A percentile compares a stretch with the other conserved stretches of the same genome.
phyloP scores from a whole-genome alignment of 1,140 invertebrate species.

The Ephestia elutella region DNA sequence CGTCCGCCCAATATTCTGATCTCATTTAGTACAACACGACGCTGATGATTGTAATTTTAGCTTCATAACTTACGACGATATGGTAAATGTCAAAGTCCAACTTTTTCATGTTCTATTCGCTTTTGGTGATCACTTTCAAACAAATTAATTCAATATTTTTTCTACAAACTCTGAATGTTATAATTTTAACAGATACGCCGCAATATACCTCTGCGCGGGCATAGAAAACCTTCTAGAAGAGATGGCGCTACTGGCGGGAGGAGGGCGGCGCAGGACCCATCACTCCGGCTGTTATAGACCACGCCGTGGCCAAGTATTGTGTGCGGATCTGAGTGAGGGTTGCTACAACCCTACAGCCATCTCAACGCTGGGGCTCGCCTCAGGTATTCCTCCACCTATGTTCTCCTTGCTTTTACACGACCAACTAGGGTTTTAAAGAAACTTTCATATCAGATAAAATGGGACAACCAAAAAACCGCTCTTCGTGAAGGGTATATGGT shows the following conservation, averaged over 20 bases:
- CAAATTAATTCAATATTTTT: slow-evolving; percentile 7
- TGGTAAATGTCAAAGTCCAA: too few species aligned
- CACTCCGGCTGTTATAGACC: slow-evolving; percentile 85
- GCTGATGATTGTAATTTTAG: too few species aligned
- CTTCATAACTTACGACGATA: too few species aligned
- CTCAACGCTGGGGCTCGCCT: slow-evolving; percentile 89
- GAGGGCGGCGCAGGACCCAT: slow-evolving; percentile 73
- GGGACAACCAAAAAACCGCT: too few species aligned
- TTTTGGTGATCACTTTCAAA: too few species aligned
- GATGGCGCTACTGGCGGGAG: slow-evolving; percentile 82
- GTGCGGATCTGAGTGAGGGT: slow-evolving; percentile 90
- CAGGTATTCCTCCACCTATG: slow-evolving; percentile 73
- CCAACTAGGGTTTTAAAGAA: too few species aligned
- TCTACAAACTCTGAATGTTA: neutral
- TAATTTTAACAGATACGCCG: slow-evolving; percentile 78
- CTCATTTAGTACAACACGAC: too few species aligned
- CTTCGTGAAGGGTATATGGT: too few species aligned
- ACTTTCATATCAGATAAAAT: too few species aligned
- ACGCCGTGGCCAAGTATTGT: slow-evolving; percentile 89
- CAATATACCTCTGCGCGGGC: slow-evolving; percentile 90
- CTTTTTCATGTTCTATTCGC: too few species aligned
- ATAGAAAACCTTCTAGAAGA: slow-evolving; percentile 93
- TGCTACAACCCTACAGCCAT: slow-evolving; percentile 92
- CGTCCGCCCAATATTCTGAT: too few species aligned
- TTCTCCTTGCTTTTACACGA: neutral